These are phyloP conservation scores for Calephelis perditalis DNA, from an alignment of 2,888 invertebrate genomes.

Conservation along the genomic window DNA sequence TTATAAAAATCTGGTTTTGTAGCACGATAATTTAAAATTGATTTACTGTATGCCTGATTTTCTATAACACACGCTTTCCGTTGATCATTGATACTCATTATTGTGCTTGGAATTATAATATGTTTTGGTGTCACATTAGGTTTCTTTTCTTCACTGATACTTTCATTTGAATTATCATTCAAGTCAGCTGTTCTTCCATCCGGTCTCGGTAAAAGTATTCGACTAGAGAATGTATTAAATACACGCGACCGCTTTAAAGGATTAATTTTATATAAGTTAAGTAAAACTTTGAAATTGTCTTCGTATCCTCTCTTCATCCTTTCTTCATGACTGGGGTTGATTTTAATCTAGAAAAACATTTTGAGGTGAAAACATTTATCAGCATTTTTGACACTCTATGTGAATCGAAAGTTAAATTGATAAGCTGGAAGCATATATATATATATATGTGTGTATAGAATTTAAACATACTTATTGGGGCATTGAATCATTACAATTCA, in stretches of 20 bases:
- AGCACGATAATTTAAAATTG: not conserved
- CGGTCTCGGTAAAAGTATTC: slow-evolving; percentile 40
- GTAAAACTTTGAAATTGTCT: slow-evolving; percentile 49
- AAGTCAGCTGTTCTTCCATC: slow-evolving; percentile 29
- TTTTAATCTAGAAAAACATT: not conserved
- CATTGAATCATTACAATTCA: too few species aligned
- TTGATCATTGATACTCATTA: slow-evolving; percentile 1
- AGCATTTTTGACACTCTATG: too few species aligned
- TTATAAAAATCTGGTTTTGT: not conserved
- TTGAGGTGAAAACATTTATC: too few species aligned
- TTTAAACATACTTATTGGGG: too few species aligned
- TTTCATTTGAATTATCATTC: slow-evolving; percentile 52
- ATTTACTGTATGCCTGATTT: not conserved
- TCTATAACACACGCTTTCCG: slow-evolving; percentile 1
- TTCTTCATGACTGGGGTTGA: not conserved
- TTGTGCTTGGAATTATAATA: slow-evolving; percentile 1
- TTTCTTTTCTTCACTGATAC: slow-evolving; percentile 36
- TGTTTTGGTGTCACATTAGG: slow-evolving; percentile 25
- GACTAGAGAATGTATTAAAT: slow-evolving; percentile 48
- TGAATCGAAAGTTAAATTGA: too few species aligned
- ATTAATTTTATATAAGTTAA: slow-evolving; percentile 56
- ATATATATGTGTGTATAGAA: too few species aligned
- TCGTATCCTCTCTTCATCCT: slow-evolving; percentile 31
- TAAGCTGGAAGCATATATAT: too few species aligned
- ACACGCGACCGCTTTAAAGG: slow-evolving; percentile 51